Conservation (phyloP, 2,113 vertebrate genomes). For the Anguilla japonica region DNA sequence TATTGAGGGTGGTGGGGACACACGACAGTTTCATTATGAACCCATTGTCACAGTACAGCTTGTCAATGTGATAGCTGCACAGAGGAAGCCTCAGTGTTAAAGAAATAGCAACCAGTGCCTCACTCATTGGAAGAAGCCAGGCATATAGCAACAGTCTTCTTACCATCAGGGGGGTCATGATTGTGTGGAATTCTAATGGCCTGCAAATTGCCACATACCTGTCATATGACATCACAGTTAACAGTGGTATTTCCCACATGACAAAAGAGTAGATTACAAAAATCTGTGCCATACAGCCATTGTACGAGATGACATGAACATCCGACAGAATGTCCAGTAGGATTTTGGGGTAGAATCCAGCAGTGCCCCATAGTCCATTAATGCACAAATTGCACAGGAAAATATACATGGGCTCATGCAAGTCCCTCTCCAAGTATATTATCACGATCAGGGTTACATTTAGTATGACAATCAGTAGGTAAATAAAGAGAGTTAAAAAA, state of each 20-base stretch:
- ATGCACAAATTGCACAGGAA: too few relatives aligned
- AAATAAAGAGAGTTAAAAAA: background rate
- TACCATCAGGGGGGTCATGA: background rate
- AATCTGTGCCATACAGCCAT: background rate
- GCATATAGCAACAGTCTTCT: background rate
- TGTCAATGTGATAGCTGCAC: constrained; percentile 20
- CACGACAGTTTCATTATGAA: constrained; percentile 3
- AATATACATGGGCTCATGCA: too few relatives aligned
- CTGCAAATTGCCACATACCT: background rate
- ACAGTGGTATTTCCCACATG: background rate
- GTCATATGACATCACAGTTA: background rate
- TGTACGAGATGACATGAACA: too few relatives aligned
- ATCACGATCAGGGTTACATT: too few relatives aligned
- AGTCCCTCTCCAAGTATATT: too few relatives aligned
- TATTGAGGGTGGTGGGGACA: background rate
- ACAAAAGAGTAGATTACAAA: constrained; percentile 1
- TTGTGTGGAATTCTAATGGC: background rate
- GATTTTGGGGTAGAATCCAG: too few relatives aligned
- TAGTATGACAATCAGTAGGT: too few relatives aligned
- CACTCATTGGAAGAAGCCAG: background rate
- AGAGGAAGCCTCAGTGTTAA: background rate
- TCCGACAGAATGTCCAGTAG: too few relatives aligned
- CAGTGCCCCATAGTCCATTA: too few relatives aligned
- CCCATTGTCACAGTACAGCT: constrained; percentile 31
- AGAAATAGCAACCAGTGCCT: background rate